Evolutionary conservation across 2,797 vertebrate species (phyloP).

Genomic region (Malurus leucopterus): DNA sequence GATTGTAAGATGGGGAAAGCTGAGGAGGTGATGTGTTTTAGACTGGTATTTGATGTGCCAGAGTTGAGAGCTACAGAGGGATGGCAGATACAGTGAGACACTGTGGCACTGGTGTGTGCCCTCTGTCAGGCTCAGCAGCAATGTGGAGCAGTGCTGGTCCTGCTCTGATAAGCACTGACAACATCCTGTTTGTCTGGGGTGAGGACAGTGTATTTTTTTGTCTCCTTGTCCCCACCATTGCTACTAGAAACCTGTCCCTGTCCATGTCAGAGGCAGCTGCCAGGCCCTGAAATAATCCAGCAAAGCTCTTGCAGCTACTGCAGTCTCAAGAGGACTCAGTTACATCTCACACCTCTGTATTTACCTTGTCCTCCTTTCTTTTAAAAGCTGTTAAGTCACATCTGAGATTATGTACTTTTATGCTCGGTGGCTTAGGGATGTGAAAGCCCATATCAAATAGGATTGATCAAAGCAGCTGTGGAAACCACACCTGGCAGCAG

Average conservation of each 20-base stretch:
- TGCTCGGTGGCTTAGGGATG: background rate
- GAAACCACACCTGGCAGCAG: background rate
- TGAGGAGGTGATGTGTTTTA: background rate
- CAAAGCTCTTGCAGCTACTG: background rate
- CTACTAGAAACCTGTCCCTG: background rate
- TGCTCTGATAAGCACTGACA: background rate
- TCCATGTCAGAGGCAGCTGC: background rate
- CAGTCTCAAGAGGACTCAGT: background rate
- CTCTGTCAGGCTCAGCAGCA: background rate
- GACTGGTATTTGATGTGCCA: background rate
- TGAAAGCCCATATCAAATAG: slow-evolving; percentile 7
- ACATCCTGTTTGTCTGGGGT: background rate
- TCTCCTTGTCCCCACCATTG: background rate
- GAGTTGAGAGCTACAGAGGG: background rate
- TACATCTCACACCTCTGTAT: background rate
- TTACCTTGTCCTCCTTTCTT: background rate
- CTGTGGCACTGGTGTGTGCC: background rate
- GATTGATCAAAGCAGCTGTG: background rate
- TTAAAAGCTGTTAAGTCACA: background rate
- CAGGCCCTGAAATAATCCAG: background rate
- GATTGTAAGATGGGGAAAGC: background rate
- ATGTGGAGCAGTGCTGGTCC: rapidly evolving
- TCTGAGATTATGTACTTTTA: background rate
- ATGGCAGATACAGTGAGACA: background rate
- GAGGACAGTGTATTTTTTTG: background rate